Conservation (phyloP, 2,113 vertebrate genomes). For the Apteryx mantelli region DNA sequence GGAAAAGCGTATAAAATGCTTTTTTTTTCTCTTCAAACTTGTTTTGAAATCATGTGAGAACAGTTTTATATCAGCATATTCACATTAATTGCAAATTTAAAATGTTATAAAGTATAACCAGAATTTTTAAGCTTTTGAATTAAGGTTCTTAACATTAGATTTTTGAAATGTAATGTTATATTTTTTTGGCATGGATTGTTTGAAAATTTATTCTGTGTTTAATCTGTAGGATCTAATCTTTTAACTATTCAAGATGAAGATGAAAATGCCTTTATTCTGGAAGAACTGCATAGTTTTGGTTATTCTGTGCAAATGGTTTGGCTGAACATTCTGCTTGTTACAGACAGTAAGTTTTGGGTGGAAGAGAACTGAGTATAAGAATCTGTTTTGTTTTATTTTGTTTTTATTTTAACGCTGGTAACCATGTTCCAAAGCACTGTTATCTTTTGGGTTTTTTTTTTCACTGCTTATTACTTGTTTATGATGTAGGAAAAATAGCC, state of each 20-base stretch:
- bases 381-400: background rate
- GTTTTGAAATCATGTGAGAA: background rate
- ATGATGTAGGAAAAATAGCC: background rate
- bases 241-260: slow-evolving; percentile 86
- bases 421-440: background rate
- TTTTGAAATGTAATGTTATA: background rate
- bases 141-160: background rate
- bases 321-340: slow-evolving; percentile 84
- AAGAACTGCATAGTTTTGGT: slow-evolving; percentile 81
- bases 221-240: slow-evolving; percentile 81
- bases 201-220: slow-evolving; percentile 29
- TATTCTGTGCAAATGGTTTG: slow-evolving; percentile 84
- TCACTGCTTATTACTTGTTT: background rate
- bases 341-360: slow-evolving; percentile 81
- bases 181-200: background rate
- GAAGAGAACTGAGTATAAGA: background rate
- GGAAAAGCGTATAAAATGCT: background rate
- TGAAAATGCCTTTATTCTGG: slow-evolving; percentile 88
- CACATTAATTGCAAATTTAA: background rate
- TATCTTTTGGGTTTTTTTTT: background rate
- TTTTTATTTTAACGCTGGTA: background rate
- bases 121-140: background rate
- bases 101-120: background rate
- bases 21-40: background rate
- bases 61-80: background rate